Evolutionary conservation across 2,888 invertebrate genomes (phyloP).

Genomic region (Tuberolachnus salignus): DNA sequence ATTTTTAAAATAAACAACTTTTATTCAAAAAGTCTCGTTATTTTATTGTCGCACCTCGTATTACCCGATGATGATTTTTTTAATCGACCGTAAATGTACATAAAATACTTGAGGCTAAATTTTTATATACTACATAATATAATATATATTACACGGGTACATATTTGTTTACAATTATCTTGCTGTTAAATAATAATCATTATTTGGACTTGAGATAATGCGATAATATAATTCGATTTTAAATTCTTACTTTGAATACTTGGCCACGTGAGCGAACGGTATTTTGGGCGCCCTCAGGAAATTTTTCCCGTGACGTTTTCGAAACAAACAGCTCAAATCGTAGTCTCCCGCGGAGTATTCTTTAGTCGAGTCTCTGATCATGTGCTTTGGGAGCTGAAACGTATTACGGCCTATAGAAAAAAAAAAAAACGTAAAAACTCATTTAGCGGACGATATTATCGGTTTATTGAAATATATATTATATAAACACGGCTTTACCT

Average conservation of each 20-base stretch:
- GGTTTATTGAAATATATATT: neutral
- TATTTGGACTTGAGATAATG: too few relatives aligned
- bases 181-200: too few relatives aligned
- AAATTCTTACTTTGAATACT: slow-evolving; percentile 34
- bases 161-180: too few relatives aligned
- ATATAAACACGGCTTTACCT: neutral
- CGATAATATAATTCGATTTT: too few relatives aligned
- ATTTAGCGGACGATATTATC: neutral
- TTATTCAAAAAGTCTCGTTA: too few relatives aligned
- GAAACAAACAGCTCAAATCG: slow-evolving; percentile 49
- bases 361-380: slow-evolving; percentile 36
- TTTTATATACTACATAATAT: too few relatives aligned
- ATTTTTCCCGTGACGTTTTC: slow-evolving; percentile 36
- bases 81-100: too few relatives aligned
- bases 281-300: slow-evolving; percentile 41
- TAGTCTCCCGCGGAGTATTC: slow-evolving; percentile 30
- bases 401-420: neutral
- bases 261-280: slow-evolving; percentile 12
- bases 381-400: slow-evolving; percentile 34
- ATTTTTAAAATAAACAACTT: too few relatives aligned
- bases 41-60: too few relatives aligned
- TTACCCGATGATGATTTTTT: too few relatives aligned
- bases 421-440: neutral
- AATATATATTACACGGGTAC: too few relatives aligned
- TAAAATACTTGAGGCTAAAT: too few relatives aligned